These are phyloP conservation scores for Acropora yongei DNA, from an alignment of 64 coral and sea anemone species.

Conservation along the genomic window DNA sequence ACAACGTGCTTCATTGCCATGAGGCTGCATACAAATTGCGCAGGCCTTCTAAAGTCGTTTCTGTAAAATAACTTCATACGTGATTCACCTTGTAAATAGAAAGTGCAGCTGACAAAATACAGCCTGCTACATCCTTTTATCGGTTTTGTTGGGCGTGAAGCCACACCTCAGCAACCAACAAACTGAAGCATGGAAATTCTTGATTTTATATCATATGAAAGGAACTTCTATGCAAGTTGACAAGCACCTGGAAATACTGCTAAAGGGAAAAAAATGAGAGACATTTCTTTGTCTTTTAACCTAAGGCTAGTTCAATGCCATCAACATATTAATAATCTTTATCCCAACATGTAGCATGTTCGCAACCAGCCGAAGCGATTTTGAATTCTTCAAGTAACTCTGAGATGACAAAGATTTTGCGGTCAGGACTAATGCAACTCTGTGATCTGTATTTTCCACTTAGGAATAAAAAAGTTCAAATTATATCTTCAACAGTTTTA, in stretches of 20 bases:
- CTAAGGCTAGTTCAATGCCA: too few species aligned
- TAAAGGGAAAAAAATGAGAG: not conserved
- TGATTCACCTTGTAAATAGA: not conserved
- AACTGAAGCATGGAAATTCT: not conserved
- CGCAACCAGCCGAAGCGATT: too few species aligned
- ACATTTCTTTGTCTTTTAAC: not conserved
- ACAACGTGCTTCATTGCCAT: too few species aligned
- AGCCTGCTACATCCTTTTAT: slow-evolving; percentile 5
- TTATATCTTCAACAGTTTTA: too few species aligned
- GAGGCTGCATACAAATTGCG: not conserved
- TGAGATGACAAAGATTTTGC: not conserved
- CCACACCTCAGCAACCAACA: slow-evolving; percentile 36
- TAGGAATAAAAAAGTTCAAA: too few species aligned
- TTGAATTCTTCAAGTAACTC: too few species aligned
- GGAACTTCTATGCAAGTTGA: not conserved
- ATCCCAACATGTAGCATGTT: too few species aligned
- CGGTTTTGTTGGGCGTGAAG: not conserved
- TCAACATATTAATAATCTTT: too few species aligned
- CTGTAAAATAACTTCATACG: not conserved
- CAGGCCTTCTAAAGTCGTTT: not conserved
- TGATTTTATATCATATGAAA: not conserved
- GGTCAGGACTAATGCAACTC: not conserved
- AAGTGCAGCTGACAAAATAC: slow-evolving; percentile 44
- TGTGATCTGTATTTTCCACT: not conserved
- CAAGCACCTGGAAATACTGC: not conserved